Conservation (phyloP, 2,888 invertebrate species). For the Eilema depressum region DNA sequence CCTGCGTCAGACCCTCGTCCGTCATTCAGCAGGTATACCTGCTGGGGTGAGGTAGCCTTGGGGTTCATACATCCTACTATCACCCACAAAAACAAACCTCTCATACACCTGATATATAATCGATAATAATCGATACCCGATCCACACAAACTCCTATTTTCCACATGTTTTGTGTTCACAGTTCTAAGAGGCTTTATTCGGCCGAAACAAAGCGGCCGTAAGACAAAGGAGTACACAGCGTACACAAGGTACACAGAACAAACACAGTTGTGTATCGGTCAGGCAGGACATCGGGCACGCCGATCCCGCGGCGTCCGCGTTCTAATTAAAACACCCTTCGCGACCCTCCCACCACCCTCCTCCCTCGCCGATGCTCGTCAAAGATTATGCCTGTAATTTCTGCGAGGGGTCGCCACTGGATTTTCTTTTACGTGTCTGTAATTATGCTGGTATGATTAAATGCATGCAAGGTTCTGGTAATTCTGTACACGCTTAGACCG, state of each 20-base stretch:
- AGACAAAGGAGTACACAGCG: constrained; percentile 51
- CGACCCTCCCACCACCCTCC: constrained; percentile 52
- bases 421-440: constrained; percentile 31
- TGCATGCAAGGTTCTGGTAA: constrained; percentile 7
- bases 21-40: not conserved
- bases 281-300: constrained; percentile 55
- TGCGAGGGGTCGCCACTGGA: constrained; percentile 35
- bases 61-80: not conserved
- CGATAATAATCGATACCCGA: constrained; percentile 5
- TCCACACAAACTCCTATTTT: constrained; percentile 25
- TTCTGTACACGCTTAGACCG: not conserved
- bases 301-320: constrained; percentile 77
- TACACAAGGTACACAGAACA: constrained; percentile 50
- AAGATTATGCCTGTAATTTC: constrained; percentile 61
- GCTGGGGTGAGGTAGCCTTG: not conserved
- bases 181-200: constrained; percentile 43
- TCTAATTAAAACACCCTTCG: constrained; percentile 82
- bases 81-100: not conserved
- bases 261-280: constrained; percentile 58
- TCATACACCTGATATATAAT: not conserved
- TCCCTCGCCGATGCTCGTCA: constrained; percentile 55
- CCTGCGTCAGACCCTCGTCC: not conserved
- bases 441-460: constrained; percentile 9
- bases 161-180: constrained; percentile 34
- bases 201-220: constrained; percentile 49